Evolutionary conservation across 2,888 invertebrate genomes (phyloP).

Genomic region (Oxyteleia sp.): DNA sequence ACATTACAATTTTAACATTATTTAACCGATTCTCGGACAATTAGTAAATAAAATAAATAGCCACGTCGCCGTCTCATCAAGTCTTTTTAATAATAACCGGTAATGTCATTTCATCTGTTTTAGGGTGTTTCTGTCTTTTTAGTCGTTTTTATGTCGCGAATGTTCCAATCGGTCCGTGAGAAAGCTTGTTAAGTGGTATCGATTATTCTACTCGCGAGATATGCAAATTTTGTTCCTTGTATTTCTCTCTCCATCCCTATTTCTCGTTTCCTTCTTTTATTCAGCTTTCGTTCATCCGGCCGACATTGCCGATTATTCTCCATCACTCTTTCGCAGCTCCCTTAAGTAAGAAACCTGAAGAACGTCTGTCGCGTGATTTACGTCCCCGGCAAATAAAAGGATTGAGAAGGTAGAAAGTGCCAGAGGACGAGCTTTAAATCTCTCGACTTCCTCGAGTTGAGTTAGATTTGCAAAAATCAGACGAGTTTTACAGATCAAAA

Average conservation of each 20-base stretch:
- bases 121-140: neutral
- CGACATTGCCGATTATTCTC: slow-evolving; percentile 71
- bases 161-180: slow-evolving; percentile 59
- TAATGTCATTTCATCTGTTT: slow-evolving; percentile 27
- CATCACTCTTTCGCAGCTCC: slow-evolving; percentile 73
- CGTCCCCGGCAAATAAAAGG: slow-evolving; percentile 79
- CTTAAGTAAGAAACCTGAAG: slow-evolving; percentile 72
- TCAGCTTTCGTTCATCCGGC: slow-evolving; percentile 53
- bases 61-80: too few relatives aligned
- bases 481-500: slow-evolving; percentile 58
- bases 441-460: slow-evolving; percentile 68
- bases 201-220: slow-evolving; percentile 85
- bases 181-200: slow-evolving; percentile 81
- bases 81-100: too few relatives aligned
- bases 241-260: slow-evolving; percentile 38
- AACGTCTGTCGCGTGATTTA: slow-evolving; percentile 83
- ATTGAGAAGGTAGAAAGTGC: slow-evolving; percentile 73
- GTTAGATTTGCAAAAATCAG: slow-evolving; percentile 69
- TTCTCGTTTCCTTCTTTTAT: slow-evolving; percentile 56
- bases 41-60: too few relatives aligned
- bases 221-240: slow-evolving; percentile 80
- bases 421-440: slow-evolving; percentile 77
- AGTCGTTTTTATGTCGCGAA: slow-evolving; percentile 33
- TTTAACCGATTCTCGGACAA: slow-evolving; percentile 25
- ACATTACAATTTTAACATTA: slow-evolving; percentile 44